phyloP scores from a whole-genome alignment of 37 sponge, comb jelly and placozoan species.

The Tethya wilhelma region DNA sequence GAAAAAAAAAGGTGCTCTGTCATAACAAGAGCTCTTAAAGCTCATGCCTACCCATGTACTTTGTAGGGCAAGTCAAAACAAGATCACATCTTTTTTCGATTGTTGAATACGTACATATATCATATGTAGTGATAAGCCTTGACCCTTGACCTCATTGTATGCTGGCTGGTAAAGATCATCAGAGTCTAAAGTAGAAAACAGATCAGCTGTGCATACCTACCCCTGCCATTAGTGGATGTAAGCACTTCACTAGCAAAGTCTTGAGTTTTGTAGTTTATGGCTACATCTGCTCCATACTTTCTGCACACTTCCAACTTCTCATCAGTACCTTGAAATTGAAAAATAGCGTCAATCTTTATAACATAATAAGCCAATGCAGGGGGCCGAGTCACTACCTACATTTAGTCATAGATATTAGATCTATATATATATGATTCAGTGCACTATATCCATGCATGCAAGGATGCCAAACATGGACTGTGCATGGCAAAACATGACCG shows the following conservation, averaged over 20 bases:
- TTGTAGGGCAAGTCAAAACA: too few species aligned
- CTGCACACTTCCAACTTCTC: constrained; percentile 73
- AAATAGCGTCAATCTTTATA: too few species aligned
- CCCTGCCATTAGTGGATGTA: constrained; percentile 61
- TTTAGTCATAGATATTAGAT: too few species aligned
- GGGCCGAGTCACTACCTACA: too few species aligned
- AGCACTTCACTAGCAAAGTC: constrained; percentile 83
- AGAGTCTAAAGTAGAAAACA: too few species aligned
- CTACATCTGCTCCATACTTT: constrained; percentile 70
- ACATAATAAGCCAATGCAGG: too few species aligned
- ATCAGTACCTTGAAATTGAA: constrained; percentile 80
- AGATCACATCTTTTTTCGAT: too few species aligned
- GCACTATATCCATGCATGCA: too few species aligned
- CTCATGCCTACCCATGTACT: neutral
- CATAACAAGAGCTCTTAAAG: neutral
- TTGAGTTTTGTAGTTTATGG: constrained; percentile 79
- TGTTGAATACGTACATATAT: neutral
- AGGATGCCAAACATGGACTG: too few species aligned
- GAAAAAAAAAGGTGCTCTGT: neutral
- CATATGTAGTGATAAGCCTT: too few species aligned
- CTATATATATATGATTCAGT: too few species aligned
- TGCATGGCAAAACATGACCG: too few species aligned
- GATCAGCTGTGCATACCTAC: constrained; percentile 10
- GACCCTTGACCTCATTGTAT: neutral
- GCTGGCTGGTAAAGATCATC: neutral